phyloP scores from a whole-genome alignment of 2,888 invertebrate genomes.

The Hydropsyche betteni region DNA sequence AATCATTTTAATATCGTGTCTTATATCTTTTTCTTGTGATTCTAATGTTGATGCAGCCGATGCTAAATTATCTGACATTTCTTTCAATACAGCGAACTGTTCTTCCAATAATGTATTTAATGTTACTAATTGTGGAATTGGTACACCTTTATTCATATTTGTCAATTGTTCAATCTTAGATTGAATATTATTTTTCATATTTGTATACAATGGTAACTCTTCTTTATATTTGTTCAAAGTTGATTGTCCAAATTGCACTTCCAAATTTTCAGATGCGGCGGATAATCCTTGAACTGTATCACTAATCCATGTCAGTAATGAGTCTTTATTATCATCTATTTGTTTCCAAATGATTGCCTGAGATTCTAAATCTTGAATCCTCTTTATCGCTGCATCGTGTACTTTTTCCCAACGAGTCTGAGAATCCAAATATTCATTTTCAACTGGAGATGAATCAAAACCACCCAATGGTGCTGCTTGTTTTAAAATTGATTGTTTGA shows the following conservation, averaged over 20 bases:
- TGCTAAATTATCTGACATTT: conserved; percentile 78
- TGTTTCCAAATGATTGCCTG: conserved; percentile 94
- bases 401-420: conserved; percentile 76
- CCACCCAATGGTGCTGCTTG: conserved; percentile 75
- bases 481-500: conserved; percentile 75
- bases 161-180: conserved; percentile 82
- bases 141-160: conserved; percentile 76
- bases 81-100: conserved; percentile 79
- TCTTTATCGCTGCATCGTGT: conserved; percentile 76
- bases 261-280: conserved; percentile 79
- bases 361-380: conserved; percentile 83
- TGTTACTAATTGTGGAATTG: conserved; percentile 74
- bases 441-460: conserved; percentile 69
- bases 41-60: conserved; percentile 76
- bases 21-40: conserved; percentile 77
- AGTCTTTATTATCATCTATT: conserved; percentile 85
- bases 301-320: conserved; percentile 83
- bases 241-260: conserved; percentile 81
- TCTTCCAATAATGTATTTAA: conserved; percentile 75
- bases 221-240: conserved; percentile 85
- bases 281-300: conserved; percentile 82
- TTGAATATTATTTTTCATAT: conserved; percentile 79
- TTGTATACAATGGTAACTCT: conserved; percentile 81
- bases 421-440: conserved; percentile 69
- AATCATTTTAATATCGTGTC: conserved; percentile 75